phyloP scores from a whole-genome alignment of 2,888 invertebrate genomes.

The Pristionchus exspectatus region DNA sequence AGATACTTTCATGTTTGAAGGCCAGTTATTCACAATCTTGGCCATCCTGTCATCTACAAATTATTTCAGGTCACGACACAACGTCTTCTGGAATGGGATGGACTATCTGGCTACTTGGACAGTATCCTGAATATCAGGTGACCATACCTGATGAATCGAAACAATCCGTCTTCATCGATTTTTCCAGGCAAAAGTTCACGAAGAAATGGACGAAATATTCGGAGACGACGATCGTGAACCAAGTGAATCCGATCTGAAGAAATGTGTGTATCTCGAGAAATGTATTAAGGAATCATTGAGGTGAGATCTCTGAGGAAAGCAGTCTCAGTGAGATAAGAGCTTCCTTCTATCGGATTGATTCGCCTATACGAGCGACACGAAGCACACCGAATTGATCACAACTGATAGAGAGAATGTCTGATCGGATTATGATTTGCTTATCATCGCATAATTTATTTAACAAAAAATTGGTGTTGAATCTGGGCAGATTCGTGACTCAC shows the following conservation, averaged over 20 bases:
- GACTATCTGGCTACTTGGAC: conserved; percentile 79
- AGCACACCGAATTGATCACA: conserved; percentile 2
- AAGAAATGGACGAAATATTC: conserved; percentile 65
- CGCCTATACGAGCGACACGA: background rate
- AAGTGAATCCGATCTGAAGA: conserved; percentile 77
- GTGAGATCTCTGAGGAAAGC: conserved; percentile 6
- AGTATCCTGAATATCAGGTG: conserved; percentile 79
- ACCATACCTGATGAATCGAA: background rate
- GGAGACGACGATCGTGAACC: conserved; percentile 68
- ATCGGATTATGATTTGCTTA: background rate
- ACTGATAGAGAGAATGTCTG: conserved; percentile 20
- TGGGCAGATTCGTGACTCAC: background rate
- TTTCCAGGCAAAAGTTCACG: conserved; percentile 59
- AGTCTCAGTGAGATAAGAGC: background rate
- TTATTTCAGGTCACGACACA: conserved; percentile 79
- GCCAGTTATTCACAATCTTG: background rate
- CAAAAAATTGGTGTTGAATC: background rate
- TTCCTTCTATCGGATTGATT: background rate
- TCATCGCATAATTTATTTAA: background rate
- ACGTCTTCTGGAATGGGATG: conserved; percentile 80
- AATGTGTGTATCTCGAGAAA: conserved; percentile 75
- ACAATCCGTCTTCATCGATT: background rate
- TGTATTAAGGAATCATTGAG: conserved; percentile 74
- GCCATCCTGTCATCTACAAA: background rate
- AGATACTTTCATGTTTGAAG: conserved; percentile 82